These are phyloP conservation scores for Cyprinodon diabolis DNA, from an alignment of 2,797 vertebrate genomes.

Conservation along the genomic window DNA sequence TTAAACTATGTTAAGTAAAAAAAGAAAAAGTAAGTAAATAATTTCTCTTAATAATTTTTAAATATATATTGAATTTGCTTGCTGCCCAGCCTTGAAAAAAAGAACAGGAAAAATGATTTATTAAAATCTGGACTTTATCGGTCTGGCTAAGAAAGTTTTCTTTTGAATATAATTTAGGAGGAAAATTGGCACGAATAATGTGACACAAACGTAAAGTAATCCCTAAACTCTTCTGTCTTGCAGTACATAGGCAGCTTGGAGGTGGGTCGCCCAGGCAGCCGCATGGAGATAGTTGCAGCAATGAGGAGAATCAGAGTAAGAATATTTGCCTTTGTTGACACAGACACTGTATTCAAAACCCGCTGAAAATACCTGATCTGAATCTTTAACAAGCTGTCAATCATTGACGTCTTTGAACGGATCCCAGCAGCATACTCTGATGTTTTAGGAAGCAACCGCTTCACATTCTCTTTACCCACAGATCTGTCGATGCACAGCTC, in stretches of 20 bases:
- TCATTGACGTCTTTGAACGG: not conserved
- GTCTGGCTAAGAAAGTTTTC: not conserved
- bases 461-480: constrained; percentile 10
- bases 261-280: constrained; percentile 92
- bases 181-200: not conserved
- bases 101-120: not conserved
- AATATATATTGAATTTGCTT: not conserved
- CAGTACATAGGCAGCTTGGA: constrained; percentile 98
- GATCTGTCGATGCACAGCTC: constrained; percentile 27
- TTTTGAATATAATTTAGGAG: not conserved
- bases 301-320: constrained; percentile 98
- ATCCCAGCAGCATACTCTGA: not conserved
- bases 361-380: not conserved
- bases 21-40: too few species aligned
- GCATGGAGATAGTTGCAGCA: constrained; percentile 96
- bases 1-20: too few species aligned
- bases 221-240: constrained; percentile 33
- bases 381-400: constrained; percentile 1
- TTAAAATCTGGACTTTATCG: too few species aligned
- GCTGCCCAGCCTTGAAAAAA: not conserved
- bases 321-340: constrained; percentile 10
- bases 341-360: constrained; percentile 7
- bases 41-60: not conserved
- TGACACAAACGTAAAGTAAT: not conserved
- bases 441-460: not conserved